These are phyloP conservation scores for Synergus umbraculus DNA, from an alignment of 2,888 invertebrate species.

Conservation along the genomic window DNA sequence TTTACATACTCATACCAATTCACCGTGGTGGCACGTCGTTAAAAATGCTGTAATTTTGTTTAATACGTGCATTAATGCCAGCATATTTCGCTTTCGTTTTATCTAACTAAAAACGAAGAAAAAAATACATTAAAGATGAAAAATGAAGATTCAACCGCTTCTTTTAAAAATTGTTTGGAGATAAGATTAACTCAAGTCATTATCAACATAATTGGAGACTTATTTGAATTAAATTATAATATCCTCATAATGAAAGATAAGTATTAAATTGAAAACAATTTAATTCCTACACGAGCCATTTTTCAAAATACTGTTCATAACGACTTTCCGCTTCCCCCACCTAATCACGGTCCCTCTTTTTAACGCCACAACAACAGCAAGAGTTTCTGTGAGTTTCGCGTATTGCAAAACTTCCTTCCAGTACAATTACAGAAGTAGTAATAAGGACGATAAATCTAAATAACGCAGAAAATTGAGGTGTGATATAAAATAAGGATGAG, in stretches of 20 bases:
- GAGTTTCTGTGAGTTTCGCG: no score
- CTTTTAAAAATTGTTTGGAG: not conserved
- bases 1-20: conserved; percentile 64
- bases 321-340: no score
- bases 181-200: not conserved
- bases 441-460: not conserved
- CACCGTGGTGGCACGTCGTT: conserved; percentile 64
- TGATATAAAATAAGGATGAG: conserved; percentile 44
- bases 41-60: conserved; percentile 62
- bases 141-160: not conserved
- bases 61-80: conserved; percentile 48
- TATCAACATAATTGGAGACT: no score
- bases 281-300: no score
- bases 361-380: no score
- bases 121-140: not conserved
- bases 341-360: no score
- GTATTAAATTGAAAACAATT: no score
- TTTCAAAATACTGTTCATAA: no score
- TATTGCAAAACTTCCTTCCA: not conserved
- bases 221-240: no score
- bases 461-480: not conserved
- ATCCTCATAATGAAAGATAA: no score
- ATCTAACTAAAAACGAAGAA: not conserved
- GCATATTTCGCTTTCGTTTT: not conserved
- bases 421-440: not conserved